phyloP scores from a whole-genome alignment of 64 coral and sea anemone species.

The Dendrophyllia cribrosa region DNA sequence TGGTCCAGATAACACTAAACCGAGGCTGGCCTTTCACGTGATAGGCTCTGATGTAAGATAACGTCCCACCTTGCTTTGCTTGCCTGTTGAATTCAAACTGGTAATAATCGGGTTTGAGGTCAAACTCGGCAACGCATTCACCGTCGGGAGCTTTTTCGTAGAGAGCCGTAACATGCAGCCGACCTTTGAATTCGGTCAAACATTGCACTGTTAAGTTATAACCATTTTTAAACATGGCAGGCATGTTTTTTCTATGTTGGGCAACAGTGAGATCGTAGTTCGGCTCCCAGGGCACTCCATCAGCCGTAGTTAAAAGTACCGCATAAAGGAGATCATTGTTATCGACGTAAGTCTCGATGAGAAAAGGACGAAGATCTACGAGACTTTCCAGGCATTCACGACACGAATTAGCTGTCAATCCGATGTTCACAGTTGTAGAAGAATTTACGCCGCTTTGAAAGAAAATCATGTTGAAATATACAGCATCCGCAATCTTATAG shows the following conservation, averaged over 20 bases:
- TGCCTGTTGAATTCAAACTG: constrained; percentile 40
- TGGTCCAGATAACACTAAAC: constrained; percentile 49
- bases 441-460: background rate
- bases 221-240: constrained; percentile 18
- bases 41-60: constrained; percentile 35
- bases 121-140: constrained; percentile 33
- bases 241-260: constrained; percentile 35
- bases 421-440: background rate
- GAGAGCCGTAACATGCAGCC: constrained; percentile 8
- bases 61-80: constrained; percentile 1
- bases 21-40: constrained; percentile 38
- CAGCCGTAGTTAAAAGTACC: background rate
- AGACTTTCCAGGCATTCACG: background rate
- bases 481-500: background rate
- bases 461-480: constrained; percentile 35
- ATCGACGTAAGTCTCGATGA: constrained; percentile 24
- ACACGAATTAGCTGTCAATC: constrained; percentile 33
- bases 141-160: constrained; percentile 25
- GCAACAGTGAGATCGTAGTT: constrained; percentile 26
- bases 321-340: constrained; percentile 17
- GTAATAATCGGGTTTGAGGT: constrained; percentile 48
- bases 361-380: constrained; percentile 2
- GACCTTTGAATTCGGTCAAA: constrained; percentile 27
- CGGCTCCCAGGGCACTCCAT: background rate
- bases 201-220: constrained; percentile 35